phyloP scores from a whole-genome alignment of 2,797 vertebrate species.

The Prunella strophiata region DNA sequence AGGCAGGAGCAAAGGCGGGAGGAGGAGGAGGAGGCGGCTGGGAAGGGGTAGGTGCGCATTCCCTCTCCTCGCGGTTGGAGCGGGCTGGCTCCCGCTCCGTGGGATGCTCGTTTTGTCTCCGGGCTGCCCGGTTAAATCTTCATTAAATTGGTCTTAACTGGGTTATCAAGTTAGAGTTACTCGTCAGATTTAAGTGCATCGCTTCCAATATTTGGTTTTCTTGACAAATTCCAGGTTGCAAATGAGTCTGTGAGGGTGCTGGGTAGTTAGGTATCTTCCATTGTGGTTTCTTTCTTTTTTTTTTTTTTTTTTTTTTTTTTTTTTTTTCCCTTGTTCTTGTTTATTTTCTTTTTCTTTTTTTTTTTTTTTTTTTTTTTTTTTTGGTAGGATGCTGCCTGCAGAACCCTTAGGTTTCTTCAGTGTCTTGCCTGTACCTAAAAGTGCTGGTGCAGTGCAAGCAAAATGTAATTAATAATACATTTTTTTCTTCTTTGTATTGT shows the following conservation, averaged over 20 bases:
- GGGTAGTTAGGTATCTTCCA: background rate
- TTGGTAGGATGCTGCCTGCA: background rate
- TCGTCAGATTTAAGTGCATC: background rate
- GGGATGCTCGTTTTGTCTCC: background rate
- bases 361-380: background rate
- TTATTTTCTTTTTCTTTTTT: too few relatives aligned
- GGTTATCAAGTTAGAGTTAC: background rate
- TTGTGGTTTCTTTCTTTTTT: background rate
- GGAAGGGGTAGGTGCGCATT: background rate
- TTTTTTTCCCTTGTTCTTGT: too few relatives aligned
- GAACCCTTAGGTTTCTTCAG: background rate
- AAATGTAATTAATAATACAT: background rate
- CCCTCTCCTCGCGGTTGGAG: background rate
- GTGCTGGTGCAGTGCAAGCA: background rate
- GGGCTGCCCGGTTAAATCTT: background rate
- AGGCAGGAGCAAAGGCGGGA: background rate
- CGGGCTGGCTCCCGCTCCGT: background rate
- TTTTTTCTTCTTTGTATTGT: background rate
- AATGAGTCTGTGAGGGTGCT: background rate
- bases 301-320: background rate
- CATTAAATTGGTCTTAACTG: too few relatives aligned
- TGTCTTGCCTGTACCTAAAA: background rate
- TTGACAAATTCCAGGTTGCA: background rate
- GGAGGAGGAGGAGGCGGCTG: background rate
- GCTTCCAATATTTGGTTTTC: background rate